These are phyloP conservation scores for Scaptomyza pallida DNA, from an alignment of 1,140 invertebrate genomes.

Conservation along the genomic window DNA sequence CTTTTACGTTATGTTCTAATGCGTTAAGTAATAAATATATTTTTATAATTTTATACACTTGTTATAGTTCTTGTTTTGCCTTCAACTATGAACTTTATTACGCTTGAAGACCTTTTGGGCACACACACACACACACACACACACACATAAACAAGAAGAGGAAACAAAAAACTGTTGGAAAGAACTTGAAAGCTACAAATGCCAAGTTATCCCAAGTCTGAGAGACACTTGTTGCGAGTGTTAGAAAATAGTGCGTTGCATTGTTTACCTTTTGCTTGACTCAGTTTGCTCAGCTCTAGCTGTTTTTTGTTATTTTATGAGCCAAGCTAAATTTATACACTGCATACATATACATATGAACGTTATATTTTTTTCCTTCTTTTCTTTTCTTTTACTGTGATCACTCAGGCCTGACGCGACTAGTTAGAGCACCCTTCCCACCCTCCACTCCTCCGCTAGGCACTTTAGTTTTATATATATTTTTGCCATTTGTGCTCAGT, in stretches of 20 bases:
- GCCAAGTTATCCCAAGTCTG: constrained; percentile 30
- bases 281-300: constrained; percentile 58
- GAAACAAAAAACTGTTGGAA: constrained; percentile 1
- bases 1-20: background rate
- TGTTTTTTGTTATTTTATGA: constrained; percentile 55
- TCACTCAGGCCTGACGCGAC: constrained; percentile 77
- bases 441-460: background rate
- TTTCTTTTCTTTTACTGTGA: constrained; percentile 58
- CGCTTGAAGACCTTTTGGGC: constrained; percentile 68
- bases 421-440: constrained; percentile 41
- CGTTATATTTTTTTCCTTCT: constrained; percentile 7
- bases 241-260: constrained; percentile 82
- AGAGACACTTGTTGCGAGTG: constrained; percentile 76
- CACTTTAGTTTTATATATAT: constrained; percentile 1
- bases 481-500: constrained; percentile 58
- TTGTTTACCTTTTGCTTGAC: constrained; percentile 81
- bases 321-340: constrained; percentile 51
- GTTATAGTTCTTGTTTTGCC: constrained; percentile 58
- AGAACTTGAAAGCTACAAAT: constrained; percentile 65
- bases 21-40: constrained; percentile 3
- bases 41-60: constrained; percentile 46
- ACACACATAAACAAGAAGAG: constrained; percentile 44
- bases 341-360: constrained; percentile 24
- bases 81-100: constrained; percentile 79
- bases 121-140: constrained; percentile 51